Base-by-base conservation (phyloP, 1,140 invertebrate genomes). In the Brachionus angularis region DNA sequence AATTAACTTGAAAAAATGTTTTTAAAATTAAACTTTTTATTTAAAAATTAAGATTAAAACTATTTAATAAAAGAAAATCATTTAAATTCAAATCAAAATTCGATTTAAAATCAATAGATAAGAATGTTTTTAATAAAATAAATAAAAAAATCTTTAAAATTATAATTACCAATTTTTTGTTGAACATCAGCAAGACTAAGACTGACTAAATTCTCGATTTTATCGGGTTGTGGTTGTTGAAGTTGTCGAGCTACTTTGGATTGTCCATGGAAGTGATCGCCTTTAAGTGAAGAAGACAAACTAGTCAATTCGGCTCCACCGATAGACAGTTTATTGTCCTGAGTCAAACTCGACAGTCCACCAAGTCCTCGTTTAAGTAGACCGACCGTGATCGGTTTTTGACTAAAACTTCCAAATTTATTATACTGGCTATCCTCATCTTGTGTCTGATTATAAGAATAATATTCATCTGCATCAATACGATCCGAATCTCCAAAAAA, bases 361-460 rank as follows among this genome's bases (percentile, higher is more conserved):
- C 39, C 62, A 16, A 67, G 42, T 25, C 62, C 62, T 12, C 62
- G 62, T 50, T 67, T 67, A 8, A 67, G 25, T 21, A 67, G 36
- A 16, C 62, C 33, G 23, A 31, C 53, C 12, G 53, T 58, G 3
- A 58, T 58, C 39, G 53, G 53, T 23, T 58, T 58, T 21, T 58
- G 53, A 3, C 21, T 36, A 23, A 58, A 58, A 25, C 53, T 29
- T 39, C 16, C 53, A 33, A 58, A 58, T 39, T 58, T 58, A 58
- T 34, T n/a, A 58, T 36, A 58, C 12, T 25, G 53, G 39, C 39
- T 25, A 5, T 55, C 52, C 12, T 58, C 53, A 14, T 33, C 8
- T 10, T 23, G 18, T 14, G 18, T 36, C 2, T 33, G 8, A 12
- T 18, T 23, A 39, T 36, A 29, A 21, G n/a, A 58, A 39, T 23